A percentile compares a stretch with the other conserved stretches of the same genome.
Evolutionary conservation across 2,797 vertebrate species (phyloP).

Genomic region (Enteromius afrohamiltoni): DNA sequence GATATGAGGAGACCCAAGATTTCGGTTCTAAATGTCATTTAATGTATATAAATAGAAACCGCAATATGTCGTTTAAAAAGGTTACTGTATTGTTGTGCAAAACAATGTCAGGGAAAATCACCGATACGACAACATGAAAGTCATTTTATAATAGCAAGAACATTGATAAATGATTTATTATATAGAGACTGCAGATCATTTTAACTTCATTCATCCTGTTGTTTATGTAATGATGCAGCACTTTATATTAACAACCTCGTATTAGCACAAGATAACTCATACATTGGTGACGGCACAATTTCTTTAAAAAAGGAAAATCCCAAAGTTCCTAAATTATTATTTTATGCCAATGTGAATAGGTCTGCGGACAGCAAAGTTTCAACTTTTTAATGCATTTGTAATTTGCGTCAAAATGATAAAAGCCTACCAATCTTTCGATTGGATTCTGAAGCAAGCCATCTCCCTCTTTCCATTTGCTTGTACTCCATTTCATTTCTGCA

Average conservation of each 20-base stretch:
- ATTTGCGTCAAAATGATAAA: not conserved
- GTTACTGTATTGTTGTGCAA: not conserved
- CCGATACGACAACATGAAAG: no score
- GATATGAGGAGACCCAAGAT: not conserved
- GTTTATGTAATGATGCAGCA: no score
- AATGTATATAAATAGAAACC: not conserved
- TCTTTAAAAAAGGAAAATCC: not conserved
- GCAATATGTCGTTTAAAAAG: not conserved
- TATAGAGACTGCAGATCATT: no score
- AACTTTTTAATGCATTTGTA: not conserved
- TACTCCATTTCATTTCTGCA: constrained; percentile 3
- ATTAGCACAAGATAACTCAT: no score
- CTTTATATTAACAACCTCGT: no score
- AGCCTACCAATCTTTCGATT: not conserved
- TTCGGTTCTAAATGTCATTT: not conserved
- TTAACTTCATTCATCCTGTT: no score
- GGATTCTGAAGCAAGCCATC: not conserved
- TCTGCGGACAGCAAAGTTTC: not conserved
- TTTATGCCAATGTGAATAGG: not conserved
- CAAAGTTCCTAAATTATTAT: not conserved
- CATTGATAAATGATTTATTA: no score
- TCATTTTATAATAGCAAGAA: no score
- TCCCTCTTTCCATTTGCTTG: not conserved
- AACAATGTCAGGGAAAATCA: not conserved
- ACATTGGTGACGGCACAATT: not conserved